phyloP scores from a whole-genome alignment of 2,888 invertebrate species.

The Gymnosoma rotundatum region DNA sequence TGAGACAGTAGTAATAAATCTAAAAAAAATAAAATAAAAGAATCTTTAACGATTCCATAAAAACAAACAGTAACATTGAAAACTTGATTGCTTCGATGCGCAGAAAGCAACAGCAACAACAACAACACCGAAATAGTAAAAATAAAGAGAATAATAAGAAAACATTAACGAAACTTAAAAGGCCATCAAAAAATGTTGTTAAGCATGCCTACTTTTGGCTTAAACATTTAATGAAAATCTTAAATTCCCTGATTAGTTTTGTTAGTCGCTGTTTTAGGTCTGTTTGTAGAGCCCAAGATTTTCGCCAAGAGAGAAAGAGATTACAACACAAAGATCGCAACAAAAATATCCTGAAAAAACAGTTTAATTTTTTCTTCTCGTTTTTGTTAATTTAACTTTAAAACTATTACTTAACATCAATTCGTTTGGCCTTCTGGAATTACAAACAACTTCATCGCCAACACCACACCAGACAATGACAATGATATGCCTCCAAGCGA shows the following conservation, averaged over 20 bases:
- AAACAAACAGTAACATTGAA: slow-evolving; percentile 32
- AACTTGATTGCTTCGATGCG: slow-evolving; percentile 44
- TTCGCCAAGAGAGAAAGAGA: slow-evolving; percentile 37
- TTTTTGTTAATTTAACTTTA: slow-evolving; percentile 69
- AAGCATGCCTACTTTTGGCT: slow-evolving; percentile 67
- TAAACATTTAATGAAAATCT: slow-evolving; percentile 68
- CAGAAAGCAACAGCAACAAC: not conserved
- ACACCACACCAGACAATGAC: slow-evolving; percentile 63
- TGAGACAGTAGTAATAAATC: slow-evolving; percentile 67
- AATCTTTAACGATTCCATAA: slow-evolving; percentile 60
- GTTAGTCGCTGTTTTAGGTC: slow-evolving; percentile 29
- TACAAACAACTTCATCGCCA: slow-evolving; percentile 76
- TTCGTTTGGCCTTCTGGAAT: slow-evolving; percentile 74
- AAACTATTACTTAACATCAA: slow-evolving; percentile 76
- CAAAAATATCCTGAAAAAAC: slow-evolving; percentile 15
- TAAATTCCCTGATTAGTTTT: slow-evolving; percentile 61
- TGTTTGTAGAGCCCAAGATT: slow-evolving; percentile 29
- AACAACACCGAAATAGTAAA: not conserved
- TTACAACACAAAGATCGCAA: too few relatives aligned
- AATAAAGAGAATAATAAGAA: slow-evolving; percentile 4
- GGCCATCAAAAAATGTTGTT: slow-evolving; percentile 70
- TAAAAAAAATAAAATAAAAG: slow-evolving; percentile 44
- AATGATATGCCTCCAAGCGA: slow-evolving; percentile 64
- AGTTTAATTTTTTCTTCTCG: slow-evolving; percentile 40
- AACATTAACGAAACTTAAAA: slow-evolving; percentile 56